Conservation (phyloP, 2,113 vertebrate species). For the Amphiprion percula region DNA sequence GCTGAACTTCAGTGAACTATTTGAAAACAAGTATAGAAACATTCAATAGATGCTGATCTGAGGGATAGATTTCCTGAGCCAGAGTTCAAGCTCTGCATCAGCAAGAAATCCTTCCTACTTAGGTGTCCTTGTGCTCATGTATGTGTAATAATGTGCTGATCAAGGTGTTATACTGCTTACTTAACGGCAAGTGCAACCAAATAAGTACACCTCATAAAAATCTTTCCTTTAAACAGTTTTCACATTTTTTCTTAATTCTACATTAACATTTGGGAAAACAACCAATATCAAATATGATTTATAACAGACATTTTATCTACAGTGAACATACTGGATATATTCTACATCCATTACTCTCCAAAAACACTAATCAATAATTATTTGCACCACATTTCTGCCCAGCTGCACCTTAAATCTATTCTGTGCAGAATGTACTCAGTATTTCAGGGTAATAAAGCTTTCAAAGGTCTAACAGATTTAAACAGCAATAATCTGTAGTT, state of each 20-base stretch:
- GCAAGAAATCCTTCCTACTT: slow-evolving; percentile 58
- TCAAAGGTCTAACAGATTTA: slow-evolving; percentile 42
- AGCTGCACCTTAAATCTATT: slow-evolving; percentile 24
- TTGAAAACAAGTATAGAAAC: slow-evolving; percentile 41
- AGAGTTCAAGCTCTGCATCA: slow-evolving; percentile 46
- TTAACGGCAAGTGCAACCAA: slow-evolving; percentile 33
- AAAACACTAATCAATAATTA: slow-evolving; percentile 44
- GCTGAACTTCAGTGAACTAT: slow-evolving; percentile 42
- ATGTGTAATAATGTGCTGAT: slow-evolving; percentile 61
- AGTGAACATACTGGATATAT: neutral
- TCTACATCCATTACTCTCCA: slow-evolving; percentile 4
- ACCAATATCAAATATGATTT: neutral
- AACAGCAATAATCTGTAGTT: slow-evolving; percentile 38
- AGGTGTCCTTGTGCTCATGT: slow-evolving; percentile 56
- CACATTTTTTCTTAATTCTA: neutral
- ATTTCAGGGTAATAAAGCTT: slow-evolving; percentile 45
- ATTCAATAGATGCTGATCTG: slow-evolving; percentile 40
- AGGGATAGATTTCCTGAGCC: slow-evolving; percentile 51
- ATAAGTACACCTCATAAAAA: slow-evolving; percentile 19
- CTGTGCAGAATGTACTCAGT: slow-evolving; percentile 27
- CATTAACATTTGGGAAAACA: neutral
- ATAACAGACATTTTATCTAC: slow-evolving; percentile 6
- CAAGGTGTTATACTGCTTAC: slow-evolving; percentile 46
- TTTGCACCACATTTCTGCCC: slow-evolving; percentile 28
- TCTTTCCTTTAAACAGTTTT: neutral